phyloP scores from a whole-genome alignment of 2,113 vertebrate species.

The Rattus rattus region DNA sequence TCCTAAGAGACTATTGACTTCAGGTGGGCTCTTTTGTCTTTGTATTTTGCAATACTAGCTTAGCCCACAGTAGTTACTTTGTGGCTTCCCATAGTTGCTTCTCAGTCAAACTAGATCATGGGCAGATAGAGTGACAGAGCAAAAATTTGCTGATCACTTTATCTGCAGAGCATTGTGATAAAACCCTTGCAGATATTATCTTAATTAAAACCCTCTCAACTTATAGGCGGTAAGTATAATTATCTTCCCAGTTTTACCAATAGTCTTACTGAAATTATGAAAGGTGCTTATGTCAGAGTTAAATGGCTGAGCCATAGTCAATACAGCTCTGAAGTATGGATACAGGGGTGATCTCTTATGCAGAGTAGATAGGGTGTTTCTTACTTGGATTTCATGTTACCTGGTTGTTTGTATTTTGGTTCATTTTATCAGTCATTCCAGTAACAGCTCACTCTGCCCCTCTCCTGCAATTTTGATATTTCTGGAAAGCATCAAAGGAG shows the following conservation, averaged over 20 bases:
- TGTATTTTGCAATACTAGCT: neutral
- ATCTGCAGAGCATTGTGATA: slow-evolving; percentile 1
- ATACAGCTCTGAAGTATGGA: neutral
- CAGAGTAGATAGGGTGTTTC: neutral
- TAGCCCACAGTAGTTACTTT: neutral
- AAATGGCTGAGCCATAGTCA: neutral
- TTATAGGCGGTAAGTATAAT: neutral
- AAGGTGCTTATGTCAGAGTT: neutral
- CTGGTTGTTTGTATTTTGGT: neutral
- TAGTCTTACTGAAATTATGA: neutral
- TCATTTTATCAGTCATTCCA: neutral
- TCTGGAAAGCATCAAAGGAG: neutral
- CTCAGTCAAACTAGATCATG: neutral
- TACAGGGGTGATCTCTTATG: neutral
- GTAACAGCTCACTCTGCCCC: neutral
- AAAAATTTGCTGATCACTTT: slow-evolving; percentile 4
- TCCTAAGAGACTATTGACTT: neutral
- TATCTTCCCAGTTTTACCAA: slow-evolving; percentile 15
- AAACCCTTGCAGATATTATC: slow-evolving; percentile 36
- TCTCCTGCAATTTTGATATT: neutral
- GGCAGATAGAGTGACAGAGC: neutral
- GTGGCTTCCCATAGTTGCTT: neutral
- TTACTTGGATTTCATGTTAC: slow-evolving; percentile 9
- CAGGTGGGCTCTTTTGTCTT: neutral
- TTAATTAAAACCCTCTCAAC: slow-evolving; percentile 42